These are phyloP conservation scores for Busseola fusca DNA, from an alignment of 2,888 invertebrate species.

Conservation along the genomic window DNA sequence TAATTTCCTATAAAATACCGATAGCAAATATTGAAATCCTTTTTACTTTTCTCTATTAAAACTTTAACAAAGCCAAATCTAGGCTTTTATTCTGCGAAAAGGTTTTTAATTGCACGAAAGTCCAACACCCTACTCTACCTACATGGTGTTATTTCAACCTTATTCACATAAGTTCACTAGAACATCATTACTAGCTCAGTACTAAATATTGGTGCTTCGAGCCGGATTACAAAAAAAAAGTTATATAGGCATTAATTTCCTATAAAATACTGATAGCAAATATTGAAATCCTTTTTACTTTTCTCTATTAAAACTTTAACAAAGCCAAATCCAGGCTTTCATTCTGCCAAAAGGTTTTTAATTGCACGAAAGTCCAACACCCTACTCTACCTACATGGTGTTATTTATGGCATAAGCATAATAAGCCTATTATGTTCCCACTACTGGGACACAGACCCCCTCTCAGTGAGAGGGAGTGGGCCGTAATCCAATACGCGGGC, in stretches of 20 bases:
- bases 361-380: neutral
- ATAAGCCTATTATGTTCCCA: no score
- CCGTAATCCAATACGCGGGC: no score
- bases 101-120: neutral
- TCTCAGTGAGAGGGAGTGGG: no score
- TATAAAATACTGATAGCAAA: neutral
- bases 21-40: neutral
- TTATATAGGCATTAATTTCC: neutral
- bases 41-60: neutral
- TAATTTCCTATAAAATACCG: neutral
- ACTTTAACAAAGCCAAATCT: neutral
- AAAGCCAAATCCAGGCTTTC: neutral
- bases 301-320: no score
- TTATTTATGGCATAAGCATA: conserved; percentile 6
- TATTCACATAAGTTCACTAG: neutral
- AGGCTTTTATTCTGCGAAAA: neutral
- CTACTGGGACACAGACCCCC: no score
- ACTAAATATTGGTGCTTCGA: neutral
- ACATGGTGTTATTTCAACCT: conserved; percentile 18
- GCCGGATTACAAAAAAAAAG: neutral
- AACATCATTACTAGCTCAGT: neutral
- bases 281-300: neutral
- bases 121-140: neutral
- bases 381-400: conserved; percentile 8
- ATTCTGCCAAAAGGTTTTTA: neutral